These are phyloP conservation scores for Meloe dianella DNA, from an alignment of 2,888 invertebrate genomes.

Conservation along the genomic window DNA sequence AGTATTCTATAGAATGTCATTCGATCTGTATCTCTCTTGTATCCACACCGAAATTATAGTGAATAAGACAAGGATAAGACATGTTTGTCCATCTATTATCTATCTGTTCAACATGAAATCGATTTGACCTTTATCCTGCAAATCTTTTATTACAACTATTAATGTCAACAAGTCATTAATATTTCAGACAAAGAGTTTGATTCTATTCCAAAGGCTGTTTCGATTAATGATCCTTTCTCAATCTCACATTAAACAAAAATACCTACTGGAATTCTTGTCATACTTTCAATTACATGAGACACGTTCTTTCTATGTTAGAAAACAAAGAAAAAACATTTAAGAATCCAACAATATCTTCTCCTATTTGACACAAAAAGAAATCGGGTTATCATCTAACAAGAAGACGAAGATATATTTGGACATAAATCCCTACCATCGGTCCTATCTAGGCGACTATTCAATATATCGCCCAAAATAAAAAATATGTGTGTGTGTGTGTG, in stretches of 20 bases:
- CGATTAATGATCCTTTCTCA: not conserved
- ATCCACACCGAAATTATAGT: no score
- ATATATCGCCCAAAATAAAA: conserved; percentile 52
- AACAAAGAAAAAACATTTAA: no score
- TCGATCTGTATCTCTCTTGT: no score
- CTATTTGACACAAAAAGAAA: not conserved
- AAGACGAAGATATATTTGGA: conserved; percentile 44
- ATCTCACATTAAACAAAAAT: not conserved
- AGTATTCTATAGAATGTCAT: no score
- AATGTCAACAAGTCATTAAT: not conserved
- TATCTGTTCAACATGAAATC: no score
- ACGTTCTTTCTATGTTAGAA: not conserved
- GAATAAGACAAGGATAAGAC: no score
- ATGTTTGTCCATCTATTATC: no score
- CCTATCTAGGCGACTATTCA: conserved; percentile 51
- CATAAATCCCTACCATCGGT: conserved; percentile 47
- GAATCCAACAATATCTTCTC: not conserved
- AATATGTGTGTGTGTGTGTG: conserved; percentile 33
- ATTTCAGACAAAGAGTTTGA: not conserved
- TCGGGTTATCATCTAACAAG: conserved; percentile 2
- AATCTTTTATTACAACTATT: no score
- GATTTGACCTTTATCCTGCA: no score
- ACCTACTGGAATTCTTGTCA: not conserved
- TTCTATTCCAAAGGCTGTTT: no score
- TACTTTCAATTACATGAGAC: not conserved